Conservation (phyloP, 2,797 vertebrate genomes). For the Sarcoramphus papa region DNA sequence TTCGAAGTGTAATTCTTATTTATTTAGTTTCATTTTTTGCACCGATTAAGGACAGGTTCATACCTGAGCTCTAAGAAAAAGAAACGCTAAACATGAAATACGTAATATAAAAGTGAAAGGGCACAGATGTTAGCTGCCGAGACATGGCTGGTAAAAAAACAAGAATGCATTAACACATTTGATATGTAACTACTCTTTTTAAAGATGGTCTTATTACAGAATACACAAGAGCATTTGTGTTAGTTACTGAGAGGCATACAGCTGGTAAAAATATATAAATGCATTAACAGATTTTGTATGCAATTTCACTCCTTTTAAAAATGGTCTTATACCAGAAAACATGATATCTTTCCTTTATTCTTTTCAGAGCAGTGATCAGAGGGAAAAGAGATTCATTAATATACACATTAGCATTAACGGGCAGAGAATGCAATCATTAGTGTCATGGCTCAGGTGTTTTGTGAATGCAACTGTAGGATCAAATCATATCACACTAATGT, state of each 20-base stretch:
- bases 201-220: background rate
- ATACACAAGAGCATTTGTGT: background rate
- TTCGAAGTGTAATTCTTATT: slow-evolving; percentile 14
- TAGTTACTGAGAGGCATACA: background rate
- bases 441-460: slow-evolving; percentile 44
- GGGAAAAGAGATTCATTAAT: slow-evolving; percentile 2
- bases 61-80: background rate
- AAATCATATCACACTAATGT: slow-evolving; percentile 19
- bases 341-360: background rate
- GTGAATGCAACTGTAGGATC: slow-evolving; percentile 31
- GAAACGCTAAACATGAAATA: background rate
- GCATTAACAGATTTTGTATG: background rate
- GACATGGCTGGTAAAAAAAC: background rate
- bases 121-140: background rate
- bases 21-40: background rate
- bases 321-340: background rate
- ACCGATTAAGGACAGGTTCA: background rate
- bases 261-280: background rate
- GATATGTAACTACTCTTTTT: background rate
- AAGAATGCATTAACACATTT: background rate
- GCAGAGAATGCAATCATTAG: slow-evolving; percentile 23
- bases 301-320: background rate
- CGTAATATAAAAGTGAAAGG: background rate
- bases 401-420: slow-evolving; percentile 1
- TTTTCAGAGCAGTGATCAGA: background rate